phyloP scores from a whole-genome alignment of 2,113 vertebrate species.

The Ophiodon elongatus region DNA sequence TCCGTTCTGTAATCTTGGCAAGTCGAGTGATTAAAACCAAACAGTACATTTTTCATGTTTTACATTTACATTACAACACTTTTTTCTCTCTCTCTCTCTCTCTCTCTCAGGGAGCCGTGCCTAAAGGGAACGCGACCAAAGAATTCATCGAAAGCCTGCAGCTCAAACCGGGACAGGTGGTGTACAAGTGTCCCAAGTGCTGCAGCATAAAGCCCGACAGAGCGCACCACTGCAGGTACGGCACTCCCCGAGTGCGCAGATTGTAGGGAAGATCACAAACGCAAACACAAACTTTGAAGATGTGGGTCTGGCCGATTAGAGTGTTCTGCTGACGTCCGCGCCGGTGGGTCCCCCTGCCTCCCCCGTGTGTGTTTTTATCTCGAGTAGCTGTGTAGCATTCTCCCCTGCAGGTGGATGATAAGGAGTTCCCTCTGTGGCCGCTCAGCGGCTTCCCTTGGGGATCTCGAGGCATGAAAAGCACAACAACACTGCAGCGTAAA shows the following conservation, averaged over 20 bases:
- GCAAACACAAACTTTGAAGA: conserved; percentile 5
- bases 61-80: background rate
- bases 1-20: background rate
- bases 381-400: conserved; percentile 14
- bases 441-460: conserved; percentile 39
- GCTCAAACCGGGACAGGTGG: conserved; percentile 97
- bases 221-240: conserved; percentile 98
- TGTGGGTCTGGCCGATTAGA: background rate
- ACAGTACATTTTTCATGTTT: background rate
- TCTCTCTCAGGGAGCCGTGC: conserved; percentile 91
- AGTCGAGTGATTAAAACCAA: background rate
- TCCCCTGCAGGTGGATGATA: conserved; percentile 51
- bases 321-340: conserved; percentile 35
- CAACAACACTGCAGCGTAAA: conserved; percentile 61
- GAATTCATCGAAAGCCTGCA: conserved; percentile 99
- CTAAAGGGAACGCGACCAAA: conserved; percentile 98
- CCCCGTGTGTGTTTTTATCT: conserved; percentile 8
- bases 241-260: background rate
- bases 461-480: conserved; percentile 56
- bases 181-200: conserved; percentile 99
- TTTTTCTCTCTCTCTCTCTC: background rate
- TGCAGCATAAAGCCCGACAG: conserved; percentile 99
- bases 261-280: background rate
- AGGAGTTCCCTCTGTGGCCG: conserved; percentile 40
- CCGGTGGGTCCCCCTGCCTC: conserved; percentile 7